Evolutionary conservation across 2,113 vertebrate genomes (phyloP).

Genomic region (Ranitomeya variabilis): DNA sequence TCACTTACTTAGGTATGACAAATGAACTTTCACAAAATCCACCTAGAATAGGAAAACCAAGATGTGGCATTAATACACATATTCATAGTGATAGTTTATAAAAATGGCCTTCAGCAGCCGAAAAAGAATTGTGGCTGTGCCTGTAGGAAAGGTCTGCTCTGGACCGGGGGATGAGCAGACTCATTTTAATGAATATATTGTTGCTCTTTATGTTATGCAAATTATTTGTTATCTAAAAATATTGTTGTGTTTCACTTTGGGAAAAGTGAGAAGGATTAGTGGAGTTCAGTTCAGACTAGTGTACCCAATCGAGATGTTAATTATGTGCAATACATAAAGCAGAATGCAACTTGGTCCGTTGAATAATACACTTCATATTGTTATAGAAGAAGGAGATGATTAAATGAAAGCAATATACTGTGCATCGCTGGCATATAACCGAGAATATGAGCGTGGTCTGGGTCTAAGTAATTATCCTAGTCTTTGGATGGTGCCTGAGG

Average conservation of each 20-base stretch:
- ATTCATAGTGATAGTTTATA: not conserved
- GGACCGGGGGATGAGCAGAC: not conserved
- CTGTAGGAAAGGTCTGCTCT: not conserved
- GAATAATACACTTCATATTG: conserved; percentile 15
- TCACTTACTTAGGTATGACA: not conserved
- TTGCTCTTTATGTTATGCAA: not conserved
- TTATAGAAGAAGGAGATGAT: conserved; percentile 1
- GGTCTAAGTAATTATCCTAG: conserved; percentile 36
- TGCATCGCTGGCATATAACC: conserved; percentile 8
- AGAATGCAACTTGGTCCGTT: not conserved
- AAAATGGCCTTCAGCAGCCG: conserved; percentile 4
- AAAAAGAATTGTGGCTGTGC: not conserved
- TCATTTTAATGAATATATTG: not conserved
- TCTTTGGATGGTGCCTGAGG: conserved; percentile 34
- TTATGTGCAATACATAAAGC: not conserved
- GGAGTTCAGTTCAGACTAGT: not conserved
- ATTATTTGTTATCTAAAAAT: not conserved
- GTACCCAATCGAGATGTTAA: not conserved
- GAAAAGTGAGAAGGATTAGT: not conserved
- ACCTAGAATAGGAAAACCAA: not conserved
- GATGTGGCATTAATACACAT: not conserved
- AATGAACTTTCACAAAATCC: not conserved
- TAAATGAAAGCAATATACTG: conserved; percentile 24
- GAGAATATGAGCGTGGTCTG: not conserved
- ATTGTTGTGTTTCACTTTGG: not conserved